These are phyloP conservation scores for Austrolebias charrua DNA, from an alignment of 2,797 vertebrate species.

Conservation along the genomic window DNA sequence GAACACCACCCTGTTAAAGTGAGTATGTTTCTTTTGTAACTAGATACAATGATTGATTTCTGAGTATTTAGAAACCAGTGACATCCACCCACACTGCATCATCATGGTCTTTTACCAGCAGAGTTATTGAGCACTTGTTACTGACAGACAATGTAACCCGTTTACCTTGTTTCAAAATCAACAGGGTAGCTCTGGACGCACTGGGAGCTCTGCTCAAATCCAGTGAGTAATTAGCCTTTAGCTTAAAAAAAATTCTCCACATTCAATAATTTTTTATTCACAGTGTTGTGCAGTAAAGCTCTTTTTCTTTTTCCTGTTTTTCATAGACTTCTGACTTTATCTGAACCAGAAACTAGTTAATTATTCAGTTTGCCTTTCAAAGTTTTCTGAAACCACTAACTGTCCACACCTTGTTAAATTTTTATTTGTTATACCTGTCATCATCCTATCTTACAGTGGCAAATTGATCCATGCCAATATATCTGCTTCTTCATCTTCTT, in stretches of 20 bases:
- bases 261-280: constrained; percentile 15
- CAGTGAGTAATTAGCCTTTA: constrained; percentile 85
- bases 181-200: constrained; percentile 95
- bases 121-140: constrained; percentile 17
- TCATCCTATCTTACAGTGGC: no score
- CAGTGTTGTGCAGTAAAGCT: background rate
- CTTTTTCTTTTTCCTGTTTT: background rate
- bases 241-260: constrained; percentile 18
- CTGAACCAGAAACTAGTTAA: constrained; percentile 12
- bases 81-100: constrained; percentile 1
- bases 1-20: constrained; percentile 94
- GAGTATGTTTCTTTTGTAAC: constrained; percentile 35
- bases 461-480: background rate
- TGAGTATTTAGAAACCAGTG: constrained; percentile 18
- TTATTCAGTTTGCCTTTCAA: constrained; percentile 2
- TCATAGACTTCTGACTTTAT: background rate
- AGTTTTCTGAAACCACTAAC: background rate
- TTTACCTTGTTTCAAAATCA: constrained; percentile 73
- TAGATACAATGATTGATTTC: constrained; percentile 6
- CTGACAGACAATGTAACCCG: constrained; percentile 28
- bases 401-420: background rate
- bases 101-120: constrained; percentile 9
- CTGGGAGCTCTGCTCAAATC: constrained; percentile 96
- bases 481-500: background rate
- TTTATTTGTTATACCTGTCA: background rate